A percentile compares a stretch with the other conserved stretches of the same genome.
Evolutionary conservation across 1,140 invertebrate species (phyloP).

Genomic region (Argopecten irradians): DNA sequence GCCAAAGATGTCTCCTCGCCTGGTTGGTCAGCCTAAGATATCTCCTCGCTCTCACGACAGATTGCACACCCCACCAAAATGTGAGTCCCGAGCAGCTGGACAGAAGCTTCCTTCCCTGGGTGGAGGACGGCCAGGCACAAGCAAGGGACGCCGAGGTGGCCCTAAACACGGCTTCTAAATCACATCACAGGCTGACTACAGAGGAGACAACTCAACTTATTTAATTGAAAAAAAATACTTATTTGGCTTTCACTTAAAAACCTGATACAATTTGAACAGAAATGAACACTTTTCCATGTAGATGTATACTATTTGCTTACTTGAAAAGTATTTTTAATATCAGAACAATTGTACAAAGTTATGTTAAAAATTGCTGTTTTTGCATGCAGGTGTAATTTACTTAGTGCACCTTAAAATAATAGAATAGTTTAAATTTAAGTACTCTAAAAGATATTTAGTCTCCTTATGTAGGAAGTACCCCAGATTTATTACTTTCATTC

Average conservation of each 20-base stretch:
- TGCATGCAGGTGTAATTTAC: too few relatives aligned
- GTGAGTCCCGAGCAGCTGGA: background rate
- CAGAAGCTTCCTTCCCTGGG: background rate
- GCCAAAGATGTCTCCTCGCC: background rate
- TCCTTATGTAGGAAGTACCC: background rate
- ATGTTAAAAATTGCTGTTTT: too few relatives aligned
- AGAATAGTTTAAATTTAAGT: too few relatives aligned
- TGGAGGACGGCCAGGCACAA: background rate
- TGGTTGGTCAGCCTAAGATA: background rate
- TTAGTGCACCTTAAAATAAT: too few relatives aligned
- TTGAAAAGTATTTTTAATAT: too few relatives aligned
- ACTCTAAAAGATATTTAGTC: background rate
- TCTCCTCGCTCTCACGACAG: background rate
- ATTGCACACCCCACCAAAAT: background rate
- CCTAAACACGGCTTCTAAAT: background rate
- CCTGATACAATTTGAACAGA: background rate
- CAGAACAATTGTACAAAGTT: too few relatives aligned
- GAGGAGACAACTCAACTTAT: background rate
- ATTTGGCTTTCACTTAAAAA: background rate
- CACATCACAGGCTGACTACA: background rate
- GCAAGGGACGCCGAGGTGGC: background rate
- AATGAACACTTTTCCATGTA: too few relatives aligned
- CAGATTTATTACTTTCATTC: constrained; percentile 12
- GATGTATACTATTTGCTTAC: too few relatives aligned
- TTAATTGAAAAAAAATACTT: background rate